A percentile compares a stretch with the other conserved stretches of the same genome.
Evolutionary conservation across 2,113 vertebrate genomes (phyloP).

Genomic region (Nibea coibor): DNA sequence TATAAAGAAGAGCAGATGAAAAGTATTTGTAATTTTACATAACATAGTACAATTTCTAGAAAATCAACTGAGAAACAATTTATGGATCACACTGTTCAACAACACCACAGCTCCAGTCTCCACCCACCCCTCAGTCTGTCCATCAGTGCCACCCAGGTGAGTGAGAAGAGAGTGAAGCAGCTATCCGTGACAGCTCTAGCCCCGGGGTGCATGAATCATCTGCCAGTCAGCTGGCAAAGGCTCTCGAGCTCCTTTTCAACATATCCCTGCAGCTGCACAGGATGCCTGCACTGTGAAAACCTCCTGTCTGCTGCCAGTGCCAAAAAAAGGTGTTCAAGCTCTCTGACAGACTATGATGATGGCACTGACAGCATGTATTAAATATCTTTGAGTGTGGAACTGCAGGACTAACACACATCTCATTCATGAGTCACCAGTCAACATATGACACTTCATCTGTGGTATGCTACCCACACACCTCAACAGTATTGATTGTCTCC

Average conservation of each 20-base stretch:
- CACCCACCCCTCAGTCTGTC: slow-evolving; percentile 20
- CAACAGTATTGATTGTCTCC: neutral
- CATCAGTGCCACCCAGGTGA: slow-evolving; percentile 40
- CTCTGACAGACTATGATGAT: slow-evolving; percentile 2
- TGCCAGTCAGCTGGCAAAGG: slow-evolving; percentile 38
- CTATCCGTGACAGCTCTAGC: slow-evolving; percentile 31
- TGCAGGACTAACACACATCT: neutral
- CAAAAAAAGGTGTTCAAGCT: neutral
- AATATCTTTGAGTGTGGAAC: slow-evolving; percentile 14
- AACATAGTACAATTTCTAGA: neutral
- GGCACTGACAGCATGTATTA: neutral
- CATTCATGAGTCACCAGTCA: slow-evolving; percentile 25
- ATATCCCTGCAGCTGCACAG: slow-evolving; percentile 21
- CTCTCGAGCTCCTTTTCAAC: slow-evolving; percentile 11
- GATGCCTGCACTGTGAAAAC: slow-evolving; percentile 6
- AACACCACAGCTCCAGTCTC: neutral
- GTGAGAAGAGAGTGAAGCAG: slow-evolving; percentile 12
- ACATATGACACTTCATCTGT: neutral
- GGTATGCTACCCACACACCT: slow-evolving; percentile 7
- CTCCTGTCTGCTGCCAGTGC: slow-evolving; percentile 11
- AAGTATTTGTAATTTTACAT: neutral
- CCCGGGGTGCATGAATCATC: slow-evolving; percentile 30
- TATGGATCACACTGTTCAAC: neutral
- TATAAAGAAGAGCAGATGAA: neutral
- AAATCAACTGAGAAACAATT: neutral